phyloP scores from a whole-genome alignment of 2,888 invertebrate species.

The Urechis unicinctus region DNA sequence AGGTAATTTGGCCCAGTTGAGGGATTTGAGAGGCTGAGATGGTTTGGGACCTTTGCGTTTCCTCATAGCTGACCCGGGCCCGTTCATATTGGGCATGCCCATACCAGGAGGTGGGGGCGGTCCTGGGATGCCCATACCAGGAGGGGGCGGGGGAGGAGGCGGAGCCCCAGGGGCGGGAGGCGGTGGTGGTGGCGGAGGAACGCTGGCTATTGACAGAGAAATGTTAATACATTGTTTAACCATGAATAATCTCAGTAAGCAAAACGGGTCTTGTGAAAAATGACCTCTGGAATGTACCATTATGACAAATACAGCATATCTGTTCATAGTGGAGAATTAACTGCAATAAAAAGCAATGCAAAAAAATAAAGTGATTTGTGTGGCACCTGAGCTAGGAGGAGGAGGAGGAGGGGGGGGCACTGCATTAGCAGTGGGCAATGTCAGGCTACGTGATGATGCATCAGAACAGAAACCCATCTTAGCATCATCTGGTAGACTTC shows the following conservation, averaged over 20 bases:
- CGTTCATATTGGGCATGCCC: background rate
- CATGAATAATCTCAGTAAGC: too few relatives aligned
- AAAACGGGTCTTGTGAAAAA: too few relatives aligned
- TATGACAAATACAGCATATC: too few relatives aligned
- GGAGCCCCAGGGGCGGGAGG: conserved; percentile 27
- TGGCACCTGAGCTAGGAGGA: conserved; percentile 9
- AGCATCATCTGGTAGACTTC: conserved; percentile 88
- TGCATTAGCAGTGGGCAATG: conserved; percentile 5
- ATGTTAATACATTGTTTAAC: too few relatives aligned
- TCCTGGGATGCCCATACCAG: conserved; percentile 9
- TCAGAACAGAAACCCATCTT: conserved; percentile 57
- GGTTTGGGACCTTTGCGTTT: conserved; percentile 86
- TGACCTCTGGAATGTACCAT: too few relatives aligned
- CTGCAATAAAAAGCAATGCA: too few relatives aligned
- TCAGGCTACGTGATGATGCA: too few relatives aligned
- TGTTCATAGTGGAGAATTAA: too few relatives aligned
- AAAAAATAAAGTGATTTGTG: too few relatives aligned
- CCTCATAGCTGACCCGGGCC: conserved; percentile 12
- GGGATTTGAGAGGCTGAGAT: conserved; percentile 75
- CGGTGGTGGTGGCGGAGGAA: conserved; percentile 23
- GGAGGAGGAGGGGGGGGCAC: background rate
- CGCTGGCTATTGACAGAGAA: too few relatives aligned
- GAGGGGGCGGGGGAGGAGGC: conserved; percentile 20
- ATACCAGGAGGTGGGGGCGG: conserved; percentile 19
- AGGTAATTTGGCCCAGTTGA: conserved; percentile 95